Evolutionary conservation across 2,113 vertebrate genomes (phyloP).

Genomic region (Pyxicephalus adspersus): DNA sequence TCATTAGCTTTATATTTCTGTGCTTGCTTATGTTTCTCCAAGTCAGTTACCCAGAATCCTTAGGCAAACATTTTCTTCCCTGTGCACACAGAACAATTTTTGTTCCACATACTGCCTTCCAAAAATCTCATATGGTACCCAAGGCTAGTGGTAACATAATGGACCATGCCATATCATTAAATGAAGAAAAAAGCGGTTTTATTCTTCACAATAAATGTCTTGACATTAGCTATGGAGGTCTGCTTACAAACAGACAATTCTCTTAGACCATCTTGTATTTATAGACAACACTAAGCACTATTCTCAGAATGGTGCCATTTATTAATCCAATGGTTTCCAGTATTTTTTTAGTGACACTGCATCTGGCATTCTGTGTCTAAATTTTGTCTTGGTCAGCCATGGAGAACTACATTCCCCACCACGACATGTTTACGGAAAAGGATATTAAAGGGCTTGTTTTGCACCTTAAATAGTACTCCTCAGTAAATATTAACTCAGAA

Average conservation of each 20-base stretch:
- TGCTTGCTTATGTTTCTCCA: conserved; percentile 34
- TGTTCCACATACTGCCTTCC: conserved; percentile 12
- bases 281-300: no score
- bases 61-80: conserved; percentile 27
- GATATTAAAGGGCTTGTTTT: no score
- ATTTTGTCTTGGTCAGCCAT: no score
- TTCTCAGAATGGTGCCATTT: no score
- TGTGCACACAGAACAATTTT: conserved; percentile 29
- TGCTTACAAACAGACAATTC: not conserved
- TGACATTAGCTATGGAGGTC: not conserved
- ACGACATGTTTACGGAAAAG: no score
- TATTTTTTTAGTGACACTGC: no score
- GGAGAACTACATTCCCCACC: no score
- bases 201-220: conserved; percentile 13
- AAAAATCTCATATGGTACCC: conserved; percentile 29
- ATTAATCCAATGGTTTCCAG: no score
- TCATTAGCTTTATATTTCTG: conserved; percentile 25
- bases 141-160: conserved; percentile 6
- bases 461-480: no score
- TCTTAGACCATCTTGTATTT: not conserved
- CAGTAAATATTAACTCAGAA: no score
- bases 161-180: not conserved
- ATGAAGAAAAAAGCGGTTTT: conserved; percentile 12
- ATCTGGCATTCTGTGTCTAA: no score
- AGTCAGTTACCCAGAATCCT: conserved; percentile 21